phyloP scores from a whole-genome alignment of 2,888 invertebrate genomes.

The Caenorhabditis sp. region DNA sequence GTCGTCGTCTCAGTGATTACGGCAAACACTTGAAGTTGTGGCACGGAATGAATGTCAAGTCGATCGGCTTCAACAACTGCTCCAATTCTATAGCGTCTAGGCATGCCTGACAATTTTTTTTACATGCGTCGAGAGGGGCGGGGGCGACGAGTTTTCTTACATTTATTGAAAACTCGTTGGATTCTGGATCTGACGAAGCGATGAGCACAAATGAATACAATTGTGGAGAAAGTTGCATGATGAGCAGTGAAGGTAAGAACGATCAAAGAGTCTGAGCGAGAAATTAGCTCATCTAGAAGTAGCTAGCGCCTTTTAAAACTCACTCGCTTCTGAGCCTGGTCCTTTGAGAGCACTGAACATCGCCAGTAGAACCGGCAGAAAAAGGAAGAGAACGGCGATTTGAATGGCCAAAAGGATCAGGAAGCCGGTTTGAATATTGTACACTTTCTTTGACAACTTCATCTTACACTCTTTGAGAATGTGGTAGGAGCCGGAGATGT shows the following conservation, averaged over 20 bases:
- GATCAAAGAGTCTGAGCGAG: conserved; percentile 18
- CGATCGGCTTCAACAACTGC: conserved; percentile 23
- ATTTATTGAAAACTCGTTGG: conserved; percentile 10
- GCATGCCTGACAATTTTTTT: conserved; percentile 13
- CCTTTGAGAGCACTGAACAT: conserved; percentile 20
- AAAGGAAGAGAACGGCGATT: conserved; percentile 24
- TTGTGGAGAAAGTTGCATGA: conserved; percentile 32
- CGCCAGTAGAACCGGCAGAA: conserved; percentile 19
- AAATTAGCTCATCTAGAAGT: no score
- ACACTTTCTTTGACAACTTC: conserved; percentile 32
- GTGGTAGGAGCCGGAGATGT: conserved; percentile 17
- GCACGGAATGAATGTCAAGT: conserved; percentile 3
- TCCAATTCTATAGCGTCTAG: conserved; percentile 30
- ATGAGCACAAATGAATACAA: conserved; percentile 40
- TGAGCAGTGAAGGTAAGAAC: conserved; percentile 35
- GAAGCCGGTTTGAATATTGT: conserved; percentile 31
- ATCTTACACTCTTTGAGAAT: conserved; percentile 19
- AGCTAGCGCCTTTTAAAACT: not conserved
- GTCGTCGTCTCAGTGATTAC: conserved; percentile 20
- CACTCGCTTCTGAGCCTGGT: conserved; percentile 24
- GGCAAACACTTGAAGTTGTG: conserved; percentile 36
- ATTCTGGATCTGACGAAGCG: conserved; percentile 35
- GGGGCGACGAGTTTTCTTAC: no score
- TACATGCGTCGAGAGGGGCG: no score
- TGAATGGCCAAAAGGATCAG: conserved; percentile 13